These are phyloP conservation scores for Brachyopa scutellaris DNA, from an alignment of 2,888 invertebrate species.

Conservation along the genomic window DNA sequence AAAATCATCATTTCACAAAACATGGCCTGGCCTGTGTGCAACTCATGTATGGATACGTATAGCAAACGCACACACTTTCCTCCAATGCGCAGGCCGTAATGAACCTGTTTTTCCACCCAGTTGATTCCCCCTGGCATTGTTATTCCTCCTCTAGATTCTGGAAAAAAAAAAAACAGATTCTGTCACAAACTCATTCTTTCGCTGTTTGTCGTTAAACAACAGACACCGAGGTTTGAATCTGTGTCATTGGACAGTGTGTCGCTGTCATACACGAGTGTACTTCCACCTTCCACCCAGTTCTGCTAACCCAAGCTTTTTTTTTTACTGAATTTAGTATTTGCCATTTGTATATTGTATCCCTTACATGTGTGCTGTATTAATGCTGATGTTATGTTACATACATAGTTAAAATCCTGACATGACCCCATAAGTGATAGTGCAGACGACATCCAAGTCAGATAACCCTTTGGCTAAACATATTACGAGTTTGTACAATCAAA, in stretches of 20 bases:
- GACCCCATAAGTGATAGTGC: constrained; percentile 10
- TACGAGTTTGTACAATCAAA: background rate
- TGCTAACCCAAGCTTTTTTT: no score
- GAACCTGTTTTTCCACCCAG: constrained; percentile 24
- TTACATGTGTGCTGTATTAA: no score
- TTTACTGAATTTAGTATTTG: constrained; percentile 37
- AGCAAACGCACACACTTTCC: background rate
- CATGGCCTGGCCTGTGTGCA: background rate
- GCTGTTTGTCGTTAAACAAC: constrained; percentile 7
- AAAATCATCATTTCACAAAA: constrained; percentile 32
- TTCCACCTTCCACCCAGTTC: no score
- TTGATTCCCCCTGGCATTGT: background rate
- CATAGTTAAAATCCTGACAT: background rate
- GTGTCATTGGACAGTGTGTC: constrained; percentile 42
- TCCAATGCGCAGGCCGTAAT: constrained; percentile 1
- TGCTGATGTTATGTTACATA: no score
- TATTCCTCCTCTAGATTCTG: background rate
- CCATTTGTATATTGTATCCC: no score
- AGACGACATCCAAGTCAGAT: background rate
- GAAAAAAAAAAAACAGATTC: background rate
- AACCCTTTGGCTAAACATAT: background rate
- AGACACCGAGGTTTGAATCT: constrained; percentile 14
- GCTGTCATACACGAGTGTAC: background rate
- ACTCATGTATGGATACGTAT: constrained; percentile 9
- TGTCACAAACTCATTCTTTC: constrained; percentile 20